Evolutionary conservation across 2,113 vertebrate genomes (phyloP).

Genomic region (Pachyramphus minor): DNA sequence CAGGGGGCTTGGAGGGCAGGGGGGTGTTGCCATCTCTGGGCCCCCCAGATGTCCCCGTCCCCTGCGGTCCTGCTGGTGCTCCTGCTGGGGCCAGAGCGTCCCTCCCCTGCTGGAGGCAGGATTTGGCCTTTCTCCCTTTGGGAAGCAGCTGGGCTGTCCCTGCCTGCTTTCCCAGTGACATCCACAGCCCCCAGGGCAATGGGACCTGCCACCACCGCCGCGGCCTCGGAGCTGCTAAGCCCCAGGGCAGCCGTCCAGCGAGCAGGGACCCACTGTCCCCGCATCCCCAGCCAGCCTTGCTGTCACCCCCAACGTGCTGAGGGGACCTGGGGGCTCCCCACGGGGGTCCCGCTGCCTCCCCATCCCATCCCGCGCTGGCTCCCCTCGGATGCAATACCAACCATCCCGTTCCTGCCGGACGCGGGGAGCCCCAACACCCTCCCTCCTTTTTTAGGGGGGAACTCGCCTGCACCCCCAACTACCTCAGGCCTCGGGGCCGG

Average conservation of each 20-base stretch:
- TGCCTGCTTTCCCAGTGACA: fast-evolving
- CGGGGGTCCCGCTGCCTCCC: neutral
- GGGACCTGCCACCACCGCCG: fast-evolving
- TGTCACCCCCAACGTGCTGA: neutral
- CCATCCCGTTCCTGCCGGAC: neutral
- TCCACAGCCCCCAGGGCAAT: fast-evolving
- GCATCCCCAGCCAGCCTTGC: fast-evolving
- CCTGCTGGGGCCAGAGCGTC: neutral
- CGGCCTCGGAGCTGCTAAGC: neutral
- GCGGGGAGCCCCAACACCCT: neutral
- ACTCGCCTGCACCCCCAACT: constrained; percentile 54
- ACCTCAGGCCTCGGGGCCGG: constrained; percentile 70
- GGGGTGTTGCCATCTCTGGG: neutral
- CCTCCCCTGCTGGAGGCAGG: neutral
- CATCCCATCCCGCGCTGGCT: neutral
- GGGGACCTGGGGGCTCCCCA: neutral
- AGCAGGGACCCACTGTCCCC: fast-evolving
- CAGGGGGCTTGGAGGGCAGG: neutral
- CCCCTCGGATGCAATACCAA: neutral
- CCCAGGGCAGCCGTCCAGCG: fast-evolving
- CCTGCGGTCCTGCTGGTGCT: neutral
- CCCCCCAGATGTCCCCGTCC: neutral
- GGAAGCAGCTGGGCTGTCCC: neutral
- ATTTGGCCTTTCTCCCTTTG: neutral
- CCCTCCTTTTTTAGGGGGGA: neutral